These are phyloP conservation scores for Propithecus deckenii DNA, from an alignment of 2,797 vertebrate species.

Conservation along the genomic window DNA sequence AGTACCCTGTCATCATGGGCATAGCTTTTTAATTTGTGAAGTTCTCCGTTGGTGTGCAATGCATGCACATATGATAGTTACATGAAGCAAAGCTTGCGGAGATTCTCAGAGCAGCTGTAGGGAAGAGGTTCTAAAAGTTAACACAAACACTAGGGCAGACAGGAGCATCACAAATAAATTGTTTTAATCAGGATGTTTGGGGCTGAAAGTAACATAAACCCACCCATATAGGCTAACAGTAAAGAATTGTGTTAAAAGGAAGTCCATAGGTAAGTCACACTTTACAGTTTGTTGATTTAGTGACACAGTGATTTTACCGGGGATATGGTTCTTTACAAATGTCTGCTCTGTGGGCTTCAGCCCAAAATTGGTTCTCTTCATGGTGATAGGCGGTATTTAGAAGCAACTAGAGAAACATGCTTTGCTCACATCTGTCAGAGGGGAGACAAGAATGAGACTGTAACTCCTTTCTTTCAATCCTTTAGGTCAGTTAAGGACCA, in stretches of 20 bases:
- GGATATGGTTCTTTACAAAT: neutral
- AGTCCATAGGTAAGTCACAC: neutral
- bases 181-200: neutral
- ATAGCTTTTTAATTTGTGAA: neutral
- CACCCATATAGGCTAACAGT: neutral
- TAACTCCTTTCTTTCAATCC: neutral
- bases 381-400: neutral
- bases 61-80: neutral
- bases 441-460: neutral
- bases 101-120: neutral
- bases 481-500: neutral
- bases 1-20: accelerated
- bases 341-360: neutral
- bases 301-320: neutral
- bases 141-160: neutral
- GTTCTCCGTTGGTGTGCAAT: neutral
- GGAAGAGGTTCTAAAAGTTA: neutral
- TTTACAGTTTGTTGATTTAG: neutral
- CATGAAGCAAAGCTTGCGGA: neutral
- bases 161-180: neutral
- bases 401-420: neutral
- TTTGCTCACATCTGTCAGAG: neutral
- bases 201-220: neutral
- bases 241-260: neutral
- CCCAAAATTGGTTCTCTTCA: neutral